phyloP scores from a whole-genome alignment of 2,888 invertebrate species.

The Quadriops clusia region DNA sequence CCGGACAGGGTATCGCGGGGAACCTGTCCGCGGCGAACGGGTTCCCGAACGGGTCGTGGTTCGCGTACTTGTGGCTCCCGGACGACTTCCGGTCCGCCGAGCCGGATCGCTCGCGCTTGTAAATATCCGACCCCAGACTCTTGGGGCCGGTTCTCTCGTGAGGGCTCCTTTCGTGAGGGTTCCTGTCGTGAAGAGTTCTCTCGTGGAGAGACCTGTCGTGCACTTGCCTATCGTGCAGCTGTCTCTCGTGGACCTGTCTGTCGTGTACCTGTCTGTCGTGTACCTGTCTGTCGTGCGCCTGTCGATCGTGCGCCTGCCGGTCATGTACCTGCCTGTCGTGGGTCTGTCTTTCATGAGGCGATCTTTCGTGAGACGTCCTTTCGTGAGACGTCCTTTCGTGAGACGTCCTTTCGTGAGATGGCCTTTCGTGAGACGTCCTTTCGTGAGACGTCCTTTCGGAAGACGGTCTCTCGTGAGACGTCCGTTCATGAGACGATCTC shows the following conservation, averaged over 20 bases:
- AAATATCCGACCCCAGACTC: slow-evolving; percentile 34
- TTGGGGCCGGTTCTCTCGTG: slow-evolving; percentile 22
- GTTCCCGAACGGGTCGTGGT: slow-evolving; percentile 24
- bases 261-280: slow-evolving; percentile 18
- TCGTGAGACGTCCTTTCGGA: too few relatives aligned
- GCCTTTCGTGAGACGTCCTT: too few relatives aligned
- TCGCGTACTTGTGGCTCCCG: slow-evolving; percentile 30
- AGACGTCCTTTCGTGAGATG: too few relatives aligned
- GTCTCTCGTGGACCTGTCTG: slow-evolving; percentile 17
- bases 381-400: too few relatives aligned
- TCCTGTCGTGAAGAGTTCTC: slow-evolving; percentile 30
- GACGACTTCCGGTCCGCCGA: slow-evolving; percentile 28
- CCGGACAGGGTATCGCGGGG: slow-evolving; percentile 34
- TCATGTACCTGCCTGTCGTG: slow-evolving; percentile 7
- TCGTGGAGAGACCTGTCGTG: too few relatives aligned
- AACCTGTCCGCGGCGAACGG: slow-evolving; percentile 23
- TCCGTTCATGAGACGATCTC: too few relatives aligned
- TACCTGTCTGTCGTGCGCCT: slow-evolving; percentile 8
- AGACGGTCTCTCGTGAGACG: too few relatives aligned
- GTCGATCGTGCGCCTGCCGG: slow-evolving; percentile 9
- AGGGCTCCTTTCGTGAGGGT: too few relatives aligned
- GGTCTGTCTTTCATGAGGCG: too few relatives aligned
- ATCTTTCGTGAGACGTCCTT: too few relatives aligned
- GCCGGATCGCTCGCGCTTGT: slow-evolving; percentile 30
- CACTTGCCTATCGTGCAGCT: slow-evolving; percentile 21